A percentile compares a stretch with the other conserved stretches of the same genome.
phyloP scores from a whole-genome alignment of 2,888 invertebrate species.

The Scrobipalpa atriplicella region DNA sequence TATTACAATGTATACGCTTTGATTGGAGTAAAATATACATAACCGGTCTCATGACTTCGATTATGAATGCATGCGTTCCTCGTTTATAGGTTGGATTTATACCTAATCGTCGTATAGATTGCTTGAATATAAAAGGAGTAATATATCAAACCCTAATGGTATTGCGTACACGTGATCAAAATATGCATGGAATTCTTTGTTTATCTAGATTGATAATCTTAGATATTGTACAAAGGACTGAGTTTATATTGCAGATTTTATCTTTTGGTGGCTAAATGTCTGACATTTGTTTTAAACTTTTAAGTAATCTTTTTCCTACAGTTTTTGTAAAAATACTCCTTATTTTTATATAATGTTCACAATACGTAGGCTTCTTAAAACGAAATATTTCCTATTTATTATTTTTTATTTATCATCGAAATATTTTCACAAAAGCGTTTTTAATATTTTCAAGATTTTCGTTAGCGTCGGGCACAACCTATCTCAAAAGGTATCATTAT shows the following conservation, averaged over 20 bases:
- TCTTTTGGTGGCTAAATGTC: too few species aligned
- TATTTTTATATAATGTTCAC: too few species aligned
- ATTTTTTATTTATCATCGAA: too few species aligned
- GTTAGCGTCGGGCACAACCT: neutral
- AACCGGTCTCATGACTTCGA: slow-evolving; percentile 58
- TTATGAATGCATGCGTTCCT: slow-evolving; percentile 49
- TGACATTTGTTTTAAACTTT: too few species aligned
- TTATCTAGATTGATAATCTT: neutral
- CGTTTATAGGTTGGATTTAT: slow-evolving; percentile 46
- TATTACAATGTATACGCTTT: slow-evolving; percentile 29
- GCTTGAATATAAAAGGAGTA: slow-evolving; percentile 4
- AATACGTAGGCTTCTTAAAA: too few species aligned
- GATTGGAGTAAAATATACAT: slow-evolving; percentile 58
- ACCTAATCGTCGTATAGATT: slow-evolving; percentile 3
- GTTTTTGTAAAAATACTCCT: too few species aligned
- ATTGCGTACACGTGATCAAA: neutral
- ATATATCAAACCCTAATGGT: slow-evolving; percentile 43
- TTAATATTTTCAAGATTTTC: too few species aligned
- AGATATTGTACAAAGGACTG: too few species aligned
- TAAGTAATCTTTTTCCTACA: too few species aligned
- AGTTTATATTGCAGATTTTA: too few species aligned
- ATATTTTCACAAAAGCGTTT: too few species aligned
- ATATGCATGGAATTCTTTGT: slow-evolving; percentile 2
- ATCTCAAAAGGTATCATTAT: neutral
- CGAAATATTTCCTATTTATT: too few species aligned